These are phyloP conservation scores for Vulpes ferrilata DNA, from an alignment of 2,113 vertebrate genomes.

Conservation along the genomic window DNA sequence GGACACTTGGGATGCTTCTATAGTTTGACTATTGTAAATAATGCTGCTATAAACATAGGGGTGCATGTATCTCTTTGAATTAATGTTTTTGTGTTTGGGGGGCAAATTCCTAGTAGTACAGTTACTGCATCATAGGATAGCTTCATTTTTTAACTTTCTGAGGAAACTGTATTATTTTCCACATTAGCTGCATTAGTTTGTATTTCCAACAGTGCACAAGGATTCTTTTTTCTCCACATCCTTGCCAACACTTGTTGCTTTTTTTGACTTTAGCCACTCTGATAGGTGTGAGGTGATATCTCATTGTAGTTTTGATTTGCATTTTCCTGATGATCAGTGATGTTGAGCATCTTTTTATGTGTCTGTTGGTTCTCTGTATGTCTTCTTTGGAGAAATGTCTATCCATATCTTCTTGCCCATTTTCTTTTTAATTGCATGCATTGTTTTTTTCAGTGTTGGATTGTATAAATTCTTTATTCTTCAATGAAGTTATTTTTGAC, in stretches of 20 bases:
- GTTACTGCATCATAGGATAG: not conserved
- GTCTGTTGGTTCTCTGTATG: not conserved
- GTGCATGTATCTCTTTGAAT: not conserved
- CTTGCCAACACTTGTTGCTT: not conserved
- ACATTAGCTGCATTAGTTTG: not conserved
- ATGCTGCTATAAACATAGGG: not conserved
- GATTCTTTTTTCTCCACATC: not conserved
- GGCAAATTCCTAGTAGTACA: not conserved
- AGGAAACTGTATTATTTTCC: not conserved
- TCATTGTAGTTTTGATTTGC: not conserved
- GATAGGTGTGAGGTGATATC: not conserved
- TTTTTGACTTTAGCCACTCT: not conserved
- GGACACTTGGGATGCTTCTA: not conserved
- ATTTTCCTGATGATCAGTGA: not conserved
- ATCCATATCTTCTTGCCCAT: not conserved
- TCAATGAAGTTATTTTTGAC: not conserved
- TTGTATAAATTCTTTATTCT: not conserved
- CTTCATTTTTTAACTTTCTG: not conserved
- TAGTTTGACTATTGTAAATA: not conserved
- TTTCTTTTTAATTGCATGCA: not conserved
- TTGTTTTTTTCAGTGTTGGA: not conserved
- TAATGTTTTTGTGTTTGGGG: not conserved
- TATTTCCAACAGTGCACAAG: not conserved
- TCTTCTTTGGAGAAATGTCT: not conserved
- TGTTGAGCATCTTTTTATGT: not conserved